Percentiles rank a stretch among this genome's conserved stretches.
phyloP scores from a whole-genome alignment of 2,113 vertebrate species.

The Rhea pennata region DNA sequence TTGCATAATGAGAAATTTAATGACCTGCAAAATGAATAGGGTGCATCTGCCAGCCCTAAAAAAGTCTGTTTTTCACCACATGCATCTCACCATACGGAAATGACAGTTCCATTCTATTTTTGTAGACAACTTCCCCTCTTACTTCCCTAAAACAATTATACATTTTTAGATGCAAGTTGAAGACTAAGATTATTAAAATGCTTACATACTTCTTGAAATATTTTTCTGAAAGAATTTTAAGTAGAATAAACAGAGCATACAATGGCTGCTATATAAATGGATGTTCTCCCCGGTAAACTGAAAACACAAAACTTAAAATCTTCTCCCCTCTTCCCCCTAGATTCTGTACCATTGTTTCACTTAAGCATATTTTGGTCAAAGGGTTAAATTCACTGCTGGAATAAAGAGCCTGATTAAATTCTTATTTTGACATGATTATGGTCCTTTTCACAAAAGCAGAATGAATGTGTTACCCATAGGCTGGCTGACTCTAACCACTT shows the following conservation, averaged over 20 bases:
- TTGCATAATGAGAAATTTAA: constrained; percentile 74
- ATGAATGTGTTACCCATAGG: neutral
- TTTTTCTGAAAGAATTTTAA: neutral
- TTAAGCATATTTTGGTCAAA: neutral
- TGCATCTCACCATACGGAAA: neutral
- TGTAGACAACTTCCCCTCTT: neutral
- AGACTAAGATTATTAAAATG: neutral
- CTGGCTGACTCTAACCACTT: neutral
- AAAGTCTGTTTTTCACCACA: neutral
- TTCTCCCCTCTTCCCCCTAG: neutral
- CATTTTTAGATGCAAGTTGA: neutral
- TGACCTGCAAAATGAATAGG: constrained; percentile 57
- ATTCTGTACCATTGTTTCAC: neutral
- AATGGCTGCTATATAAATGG: neutral
- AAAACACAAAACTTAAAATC: neutral
- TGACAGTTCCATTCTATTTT: neutral
- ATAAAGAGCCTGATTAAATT: neutral
- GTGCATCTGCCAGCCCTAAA: constrained; percentile 59
- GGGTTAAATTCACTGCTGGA: neutral
- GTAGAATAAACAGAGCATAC: neutral
- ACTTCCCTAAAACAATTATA: neutral
- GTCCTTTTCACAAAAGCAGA: neutral
- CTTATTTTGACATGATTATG: constrained; percentile 17
- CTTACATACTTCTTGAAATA: neutral
- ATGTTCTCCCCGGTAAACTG: neutral